Evolutionary conservation across 2,113 vertebrate species (phyloP), one percentile per base, ranked within the genome.

Genomic region (Scalopus aquaticus): DNA sequence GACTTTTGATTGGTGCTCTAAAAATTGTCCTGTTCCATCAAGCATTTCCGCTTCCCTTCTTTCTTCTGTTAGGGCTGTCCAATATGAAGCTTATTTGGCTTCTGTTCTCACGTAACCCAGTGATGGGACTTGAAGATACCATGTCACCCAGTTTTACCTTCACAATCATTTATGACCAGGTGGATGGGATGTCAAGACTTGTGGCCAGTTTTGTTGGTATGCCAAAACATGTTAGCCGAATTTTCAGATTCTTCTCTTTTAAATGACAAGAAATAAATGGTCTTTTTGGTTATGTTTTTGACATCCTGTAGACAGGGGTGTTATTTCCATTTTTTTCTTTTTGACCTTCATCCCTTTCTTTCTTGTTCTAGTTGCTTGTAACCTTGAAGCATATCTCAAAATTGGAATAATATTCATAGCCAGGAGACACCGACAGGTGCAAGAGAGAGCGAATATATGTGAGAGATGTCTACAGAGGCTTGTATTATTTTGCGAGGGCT

Each of bases 1-100:
- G 64, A 65, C 20, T 72, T 37, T 62, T 64, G 65, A 76, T 46
- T 77, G 95, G 88, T 73, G 72, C 62, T 92, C 79, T 60, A 39
- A 79, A 94, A 94, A 82, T 70, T 56, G 10, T 60, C 70, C 78
- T 46, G 22, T 67, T 92, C 37, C 26, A 15, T 2, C 0, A 22
- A 85, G 54, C 49, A 24, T 83, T 88, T 85, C 81, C 6, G 28
- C 60, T 28, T 81, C 51, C n/a, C 37, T 12, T 64, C 32, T 37
- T 17, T 73, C 78, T 73, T 90, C 26, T 35, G 12, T 22, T 42
- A 19, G 39, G 37, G 49, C 37, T 26, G 69, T 54, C 28, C 65
- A 49, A 10, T 9, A 26, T 0, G 39, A 73, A 51, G n/a, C 9
- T 39, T 13, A 22, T 37, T 72, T 76, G 2, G 10, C 60, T 42